A percentile compares a stretch with the other conserved stretches of the same genome.
Evolutionary conservation across 2,113 vertebrate genomes (phyloP).

Genomic region (Paracanthobrama guichenoti): DNA sequence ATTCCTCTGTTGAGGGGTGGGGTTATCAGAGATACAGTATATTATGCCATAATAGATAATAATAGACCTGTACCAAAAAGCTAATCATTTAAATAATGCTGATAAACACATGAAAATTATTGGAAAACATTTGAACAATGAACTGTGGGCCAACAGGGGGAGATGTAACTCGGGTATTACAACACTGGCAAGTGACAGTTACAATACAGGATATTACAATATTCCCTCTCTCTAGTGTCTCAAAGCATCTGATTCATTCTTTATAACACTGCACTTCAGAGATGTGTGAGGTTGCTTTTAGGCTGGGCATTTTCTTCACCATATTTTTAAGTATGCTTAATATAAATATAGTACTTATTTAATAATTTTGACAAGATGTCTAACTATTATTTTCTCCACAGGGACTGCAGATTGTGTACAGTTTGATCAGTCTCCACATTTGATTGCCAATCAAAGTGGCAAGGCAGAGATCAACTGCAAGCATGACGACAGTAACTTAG

Average conservation of each 20-base stretch:
- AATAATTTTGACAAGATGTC: background rate
- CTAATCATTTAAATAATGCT: no score
- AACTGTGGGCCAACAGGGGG: constrained; percentile 33
- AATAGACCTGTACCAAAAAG: no score
- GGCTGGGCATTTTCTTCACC: constrained; percentile 7
- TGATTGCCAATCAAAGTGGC: background rate
- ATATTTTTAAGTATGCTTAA: constrained; percentile 24
- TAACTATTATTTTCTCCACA: constrained; percentile 14
- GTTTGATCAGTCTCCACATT: constrained; percentile 38
- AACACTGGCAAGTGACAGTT: background rate
- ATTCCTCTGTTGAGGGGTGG: no score
- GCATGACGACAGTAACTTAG: constrained; percentile 39
- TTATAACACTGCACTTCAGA: background rate
- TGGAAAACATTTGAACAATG: no score
- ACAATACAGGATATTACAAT: no score
- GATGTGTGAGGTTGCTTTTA: constrained; percentile 4
- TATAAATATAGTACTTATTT: background rate
- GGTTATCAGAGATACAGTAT: no score
- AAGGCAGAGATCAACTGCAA: constrained; percentile 43
- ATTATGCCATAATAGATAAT: no score
- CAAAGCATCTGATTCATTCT: background rate
- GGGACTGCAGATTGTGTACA: constrained; percentile 31
- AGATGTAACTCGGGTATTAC: constrained; percentile 11
- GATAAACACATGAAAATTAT: no score
- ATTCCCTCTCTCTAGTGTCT: background rate